These are phyloP conservation scores for Perca schrenkii DNA, from an alignment of 2,113 vertebrate genomes.

Conservation along the genomic window DNA sequence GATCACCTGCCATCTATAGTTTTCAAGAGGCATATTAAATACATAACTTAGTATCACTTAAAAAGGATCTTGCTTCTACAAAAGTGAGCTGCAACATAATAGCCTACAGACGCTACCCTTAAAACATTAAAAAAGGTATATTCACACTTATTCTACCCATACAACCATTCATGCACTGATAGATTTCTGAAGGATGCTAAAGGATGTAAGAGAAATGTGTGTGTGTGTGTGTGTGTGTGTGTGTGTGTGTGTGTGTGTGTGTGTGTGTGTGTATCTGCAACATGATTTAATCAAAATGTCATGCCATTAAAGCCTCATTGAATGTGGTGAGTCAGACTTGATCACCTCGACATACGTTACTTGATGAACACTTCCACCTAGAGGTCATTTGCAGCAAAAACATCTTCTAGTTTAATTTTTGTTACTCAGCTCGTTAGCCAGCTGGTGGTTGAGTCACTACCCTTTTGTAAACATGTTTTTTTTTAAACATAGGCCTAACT, in stretches of 20 bases:
- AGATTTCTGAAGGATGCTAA: not conserved
- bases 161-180: constrained; percentile 8
- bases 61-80: not conserved
- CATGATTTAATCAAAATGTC: not conserved
- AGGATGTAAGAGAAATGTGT: constrained; percentile 19
- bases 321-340: not conserved
- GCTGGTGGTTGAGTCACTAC: not conserved
- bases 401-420: not conserved
- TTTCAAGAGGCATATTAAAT: constrained; percentile 20
- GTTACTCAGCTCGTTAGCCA: not conserved
- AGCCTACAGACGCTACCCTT: not conserved
- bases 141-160: constrained; percentile 8
- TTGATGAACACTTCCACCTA: constrained; percentile 68
- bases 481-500: not conserved
- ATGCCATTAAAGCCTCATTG: not conserved
- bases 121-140: not conserved
- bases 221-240: no score
- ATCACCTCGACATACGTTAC: not conserved
- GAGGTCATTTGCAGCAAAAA: constrained; percentile 41
- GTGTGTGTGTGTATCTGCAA: not conserved
- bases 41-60: not conserved
- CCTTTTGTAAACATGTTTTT: not conserved
- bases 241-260: no score
- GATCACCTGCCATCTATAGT: not conserved
- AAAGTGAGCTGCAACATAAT: constrained; percentile 7